phyloP scores from a whole-genome alignment of 2,888 invertebrate genomes.

The Graphium colonna region DNA sequence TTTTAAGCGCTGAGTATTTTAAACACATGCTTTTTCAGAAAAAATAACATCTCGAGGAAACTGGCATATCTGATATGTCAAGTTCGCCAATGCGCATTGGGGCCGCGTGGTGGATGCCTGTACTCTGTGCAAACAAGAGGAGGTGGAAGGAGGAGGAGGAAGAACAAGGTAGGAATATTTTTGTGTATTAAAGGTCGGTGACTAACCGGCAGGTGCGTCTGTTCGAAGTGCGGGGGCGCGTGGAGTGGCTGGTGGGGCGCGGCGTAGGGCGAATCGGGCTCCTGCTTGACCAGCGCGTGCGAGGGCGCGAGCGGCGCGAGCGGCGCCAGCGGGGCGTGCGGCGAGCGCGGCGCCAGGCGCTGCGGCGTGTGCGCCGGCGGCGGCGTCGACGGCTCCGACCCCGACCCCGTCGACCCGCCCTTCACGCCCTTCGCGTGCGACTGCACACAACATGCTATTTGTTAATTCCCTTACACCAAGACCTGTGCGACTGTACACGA shows the following conservation, averaged over 20 bases:
- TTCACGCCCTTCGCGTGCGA: constrained; percentile 59
- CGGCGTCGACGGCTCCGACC: constrained; percentile 74
- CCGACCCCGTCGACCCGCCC: constrained; percentile 65
- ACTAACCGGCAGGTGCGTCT: constrained; percentile 66
- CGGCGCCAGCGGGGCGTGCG: constrained; percentile 32
- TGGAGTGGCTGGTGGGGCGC: constrained; percentile 44
- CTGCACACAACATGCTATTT: constrained; percentile 35
- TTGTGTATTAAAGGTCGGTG: too few relatives aligned
- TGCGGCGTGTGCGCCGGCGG: constrained; percentile 68
- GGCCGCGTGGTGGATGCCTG: too few relatives aligned
- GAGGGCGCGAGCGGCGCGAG: constrained; percentile 25
- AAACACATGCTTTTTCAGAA: too few relatives aligned
- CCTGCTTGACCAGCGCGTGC: constrained; percentile 79
- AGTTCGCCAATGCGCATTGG: too few relatives aligned
- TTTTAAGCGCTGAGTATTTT: too few relatives aligned
- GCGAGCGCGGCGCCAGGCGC: constrained; percentile 67
- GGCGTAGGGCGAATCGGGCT: constrained; percentile 77
- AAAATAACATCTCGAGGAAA: too few relatives aligned
- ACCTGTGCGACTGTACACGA: background rate
- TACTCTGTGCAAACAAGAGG: too few relatives aligned
- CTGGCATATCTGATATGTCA: too few relatives aligned
- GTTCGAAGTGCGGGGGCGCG: constrained; percentile 61
- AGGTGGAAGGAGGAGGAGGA: too few relatives aligned
- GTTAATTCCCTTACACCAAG: background rate
- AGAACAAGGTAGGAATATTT: too few relatives aligned